These are phyloP conservation scores for Cremastinae sp. DNA, from an alignment of 2,888 invertebrate species.

Conservation along the genomic window DNA sequence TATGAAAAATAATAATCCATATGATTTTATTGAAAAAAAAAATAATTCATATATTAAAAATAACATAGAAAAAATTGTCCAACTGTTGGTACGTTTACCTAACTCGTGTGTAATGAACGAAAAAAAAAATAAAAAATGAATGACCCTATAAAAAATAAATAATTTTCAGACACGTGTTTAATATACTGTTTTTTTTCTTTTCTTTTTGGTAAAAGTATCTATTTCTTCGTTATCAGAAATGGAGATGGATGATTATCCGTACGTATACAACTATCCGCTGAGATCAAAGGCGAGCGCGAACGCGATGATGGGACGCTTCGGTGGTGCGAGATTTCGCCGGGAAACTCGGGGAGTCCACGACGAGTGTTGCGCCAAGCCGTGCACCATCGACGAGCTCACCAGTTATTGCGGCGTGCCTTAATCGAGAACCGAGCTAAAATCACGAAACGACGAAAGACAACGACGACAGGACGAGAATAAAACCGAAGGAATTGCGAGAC, in stretches of 20 bases:
- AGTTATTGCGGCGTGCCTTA: slow-evolving; percentile 78
- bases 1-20: no score
- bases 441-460: slow-evolving; percentile 8
- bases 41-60: no score
- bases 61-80: no score
- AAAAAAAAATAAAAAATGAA: no score
- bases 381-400: slow-evolving; percentile 75
- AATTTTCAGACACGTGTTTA: no score
- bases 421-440: slow-evolving; percentile 7
- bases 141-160: no score
- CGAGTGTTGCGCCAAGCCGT: slow-evolving; percentile 80
- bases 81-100: no score
- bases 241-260: slow-evolving; percentile 72
- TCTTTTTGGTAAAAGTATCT: slow-evolving; percentile 1
- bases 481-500: neutral
- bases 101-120: no score
- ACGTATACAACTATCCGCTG: slow-evolving; percentile 73
- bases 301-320: slow-evolving; percentile 71
- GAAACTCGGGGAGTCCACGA: slow-evolving; percentile 78
- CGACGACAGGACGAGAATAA: slow-evolving; percentile 14
- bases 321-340: slow-evolving; percentile 70
- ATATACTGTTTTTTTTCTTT: neutral
- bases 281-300: slow-evolving; percentile 75
- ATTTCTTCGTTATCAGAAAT: slow-evolving; percentile 67
- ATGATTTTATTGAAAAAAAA: no score